Evolutionary conservation across 2,888 invertebrate species (phyloP), one percentile per base, ranked within the genome.

Genomic region (Prionchulus punctatus): DNA sequence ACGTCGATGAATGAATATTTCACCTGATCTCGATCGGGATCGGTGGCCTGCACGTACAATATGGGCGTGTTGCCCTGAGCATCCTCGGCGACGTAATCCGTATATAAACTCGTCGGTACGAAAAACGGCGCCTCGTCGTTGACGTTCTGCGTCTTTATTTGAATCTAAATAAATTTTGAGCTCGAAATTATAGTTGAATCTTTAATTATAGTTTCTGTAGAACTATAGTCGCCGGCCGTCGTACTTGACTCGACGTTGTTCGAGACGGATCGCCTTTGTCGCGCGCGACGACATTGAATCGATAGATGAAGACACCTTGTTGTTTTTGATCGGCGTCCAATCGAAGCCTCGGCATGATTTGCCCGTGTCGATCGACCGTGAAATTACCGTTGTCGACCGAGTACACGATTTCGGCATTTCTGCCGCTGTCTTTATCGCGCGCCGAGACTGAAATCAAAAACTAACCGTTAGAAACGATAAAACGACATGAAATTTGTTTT

Each of bases 341-440:
- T 70, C 89, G 86, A 68, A 86, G 86, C 71, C 87, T 86, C 70
- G 89, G 89, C 53, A 86, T 86, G 61, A 92, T 90, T 55, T 89
- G 85, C 43, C 92, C 92, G 68, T 91, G 89, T 65, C 87, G 84
- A 76, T 92, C 91, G 66, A 96, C 90, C 73, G 86, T 86, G 74
- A 98, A 96, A 76, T 92, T 90, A 71, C 87, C 86, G 43, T 90
- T 86, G 66, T 85, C 88, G 66, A 92, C 76, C 47, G 87, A 85
- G 72, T 91, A 92, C 21, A 86, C 82, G 68, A 92, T 90, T 57
- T 88, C 89, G 27, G 92, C 91, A 73, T 96, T 96, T 72, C 87
- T 86, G 70, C 92, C 92, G 36, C 90, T 89, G 77, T 94, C 94
- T 50, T 61, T 62, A 56, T 68, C 68, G 4, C 57, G 53, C 0